Evolutionary conservation across 2,888 invertebrate genomes (phyloP).

Genomic region (Periphyllus acericola): DNA sequence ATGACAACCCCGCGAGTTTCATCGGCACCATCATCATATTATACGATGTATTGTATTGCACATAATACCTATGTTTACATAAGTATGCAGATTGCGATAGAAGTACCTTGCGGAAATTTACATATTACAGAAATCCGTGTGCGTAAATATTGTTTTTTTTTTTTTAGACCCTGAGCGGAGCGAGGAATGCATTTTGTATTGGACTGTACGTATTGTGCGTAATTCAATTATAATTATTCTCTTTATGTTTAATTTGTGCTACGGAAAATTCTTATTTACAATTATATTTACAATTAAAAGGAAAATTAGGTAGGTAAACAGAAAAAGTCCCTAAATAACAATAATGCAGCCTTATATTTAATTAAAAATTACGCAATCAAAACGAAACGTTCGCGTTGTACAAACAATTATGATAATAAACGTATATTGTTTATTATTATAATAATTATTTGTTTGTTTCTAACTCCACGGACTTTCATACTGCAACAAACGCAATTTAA

Average conservation of each 20-base stretch:
- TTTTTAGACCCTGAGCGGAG: no score
- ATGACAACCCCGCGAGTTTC: no score
- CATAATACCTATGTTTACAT: no score
- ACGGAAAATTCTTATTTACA: not conserved
- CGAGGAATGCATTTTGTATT: no score
- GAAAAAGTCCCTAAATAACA: not conserved
- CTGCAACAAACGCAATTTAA: not conserved
- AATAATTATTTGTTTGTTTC: not conserved
- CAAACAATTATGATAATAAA: not conserved
- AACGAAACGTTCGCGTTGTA: not conserved
- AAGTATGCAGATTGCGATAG: no score
- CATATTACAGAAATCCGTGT: no score
- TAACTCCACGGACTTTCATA: constrained; percentile 14
- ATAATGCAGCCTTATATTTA: not conserved
- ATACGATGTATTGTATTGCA: no score
- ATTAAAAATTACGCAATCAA: constrained; percentile 8
- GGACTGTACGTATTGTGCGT: no score
- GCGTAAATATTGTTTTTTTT: no score
- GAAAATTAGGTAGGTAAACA: not conserved
- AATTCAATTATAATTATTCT: not conserved
- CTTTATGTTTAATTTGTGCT: not conserved
- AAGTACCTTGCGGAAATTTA: no score
- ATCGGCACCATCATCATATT: no score
- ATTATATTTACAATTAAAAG: no score
- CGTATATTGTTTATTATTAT: not conserved